A percentile compares a stretch with the other conserved stretches of the same genome.
Evolutionary conservation across 2,888 invertebrate genomes (phyloP).

Genomic region (Diloba caeruleocephala): DNA sequence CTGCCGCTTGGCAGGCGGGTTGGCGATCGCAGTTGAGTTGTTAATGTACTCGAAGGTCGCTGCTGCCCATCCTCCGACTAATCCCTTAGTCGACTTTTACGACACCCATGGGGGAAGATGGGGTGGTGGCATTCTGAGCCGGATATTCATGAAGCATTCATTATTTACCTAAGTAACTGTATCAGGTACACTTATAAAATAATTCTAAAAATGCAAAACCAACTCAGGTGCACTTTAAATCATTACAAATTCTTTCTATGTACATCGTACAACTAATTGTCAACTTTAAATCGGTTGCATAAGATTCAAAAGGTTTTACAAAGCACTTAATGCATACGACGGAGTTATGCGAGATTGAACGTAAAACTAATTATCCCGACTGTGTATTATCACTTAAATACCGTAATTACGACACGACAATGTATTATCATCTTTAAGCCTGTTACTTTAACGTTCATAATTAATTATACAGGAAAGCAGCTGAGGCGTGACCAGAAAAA

Average conservation of each 20-base stretch:
- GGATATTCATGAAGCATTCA: too few relatives aligned
- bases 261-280: neutral
- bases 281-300: neutral
- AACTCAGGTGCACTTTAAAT: slow-evolving; percentile 20
- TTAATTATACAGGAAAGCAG: neutral
- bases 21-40: too few relatives aligned
- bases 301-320: slow-evolving; percentile 10
- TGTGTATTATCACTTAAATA: slow-evolving; percentile 43
- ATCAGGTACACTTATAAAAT: neutral
- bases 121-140: too few relatives aligned
- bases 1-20: too few relatives aligned
- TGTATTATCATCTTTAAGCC: neutral
- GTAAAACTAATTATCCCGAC: slow-evolving; percentile 46
- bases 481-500: neutral
- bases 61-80: too few relatives aligned
- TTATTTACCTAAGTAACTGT: too few relatives aligned
- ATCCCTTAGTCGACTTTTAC: too few relatives aligned
- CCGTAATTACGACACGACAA: slow-evolving; percentile 20
- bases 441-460: slow-evolving; percentile 2
- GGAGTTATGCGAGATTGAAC: slow-evolving; percentile 38
- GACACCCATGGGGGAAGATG: too few relatives aligned
- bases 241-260: slow-evolving; percentile 24
- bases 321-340: slow-evolving; percentile 19
- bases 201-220: slow-evolving; percentile 35
- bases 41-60: too few relatives aligned